Base-by-base conservation (phyloP, 2,888 invertebrate species). In the Pheosia tremula region DNA sequence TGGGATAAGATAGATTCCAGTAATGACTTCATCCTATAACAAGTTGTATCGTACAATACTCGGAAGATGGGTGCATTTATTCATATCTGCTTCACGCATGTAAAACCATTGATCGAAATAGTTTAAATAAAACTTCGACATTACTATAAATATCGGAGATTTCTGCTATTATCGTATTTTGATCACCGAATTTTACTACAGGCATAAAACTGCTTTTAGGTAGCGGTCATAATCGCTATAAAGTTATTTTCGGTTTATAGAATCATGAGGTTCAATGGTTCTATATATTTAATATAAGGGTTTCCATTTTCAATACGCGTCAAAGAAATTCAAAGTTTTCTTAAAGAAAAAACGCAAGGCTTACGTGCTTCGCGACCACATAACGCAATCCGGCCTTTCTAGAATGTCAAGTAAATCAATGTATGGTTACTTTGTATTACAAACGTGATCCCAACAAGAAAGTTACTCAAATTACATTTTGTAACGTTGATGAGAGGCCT, bases 341-440 rank as follows among this genome's bases (percentile, higher is more conserved):
- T 73, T 50, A 53, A 63, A 59, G 69, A 68, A 64, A 72, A 73
- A 72, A 68, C 64, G 55, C 66, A 52, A 59, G 57, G 61, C 45
- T 65, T 67, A 83, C 83, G 83, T 84, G 84, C 61, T 66, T 74
- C 59, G 80, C 72, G 78, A 83, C 60, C 66, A 68, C 64, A 67
- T 69, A 66, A 59, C 68, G 73, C 71, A 75, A 82, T 77, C 65
- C 62, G 68, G 68, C 74, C 71, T 73, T 74, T 76, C 66, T 74
- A 67, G 85, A 87, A 88, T 87, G 82, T 82, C 70, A 86, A 88
- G 69, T 75, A 72, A 74, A 69, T 62, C 67, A 71, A 65, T 69
- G 66, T 63, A 66, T 62, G 65, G 60, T 77, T 75, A 77, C 79
- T 84, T 85, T 80, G 79, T 82, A 83, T 78, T 80, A 74, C 67